These are phyloP conservation scores for Nasonovia ribisnigri DNA, from an alignment of 2,888 invertebrate genomes.

Conservation along the genomic window DNA sequence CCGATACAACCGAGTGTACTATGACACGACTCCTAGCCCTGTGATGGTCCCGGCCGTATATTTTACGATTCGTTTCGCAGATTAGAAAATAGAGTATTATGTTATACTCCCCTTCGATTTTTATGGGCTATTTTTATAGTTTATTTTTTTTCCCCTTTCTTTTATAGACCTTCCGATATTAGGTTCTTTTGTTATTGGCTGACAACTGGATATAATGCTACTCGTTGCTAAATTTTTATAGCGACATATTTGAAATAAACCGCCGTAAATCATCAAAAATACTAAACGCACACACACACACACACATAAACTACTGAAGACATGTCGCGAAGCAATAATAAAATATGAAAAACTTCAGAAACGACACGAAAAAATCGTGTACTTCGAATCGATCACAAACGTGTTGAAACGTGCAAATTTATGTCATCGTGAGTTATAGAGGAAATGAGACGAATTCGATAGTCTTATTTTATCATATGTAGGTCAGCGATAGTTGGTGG, in stretches of 20 bases:
- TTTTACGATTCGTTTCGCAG: slow-evolving; percentile 50
- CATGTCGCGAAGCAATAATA: background rate
- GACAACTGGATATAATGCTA: background rate
- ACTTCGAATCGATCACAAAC: background rate
- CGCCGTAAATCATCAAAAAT: slow-evolving; percentile 27
- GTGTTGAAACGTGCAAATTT: background rate
- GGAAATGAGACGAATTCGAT: background rate
- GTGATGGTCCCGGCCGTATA: background rate
- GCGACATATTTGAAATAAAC: slow-evolving; percentile 29
- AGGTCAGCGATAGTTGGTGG: background rate
- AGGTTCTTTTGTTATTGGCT: slow-evolving; percentile 42
- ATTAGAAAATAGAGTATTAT: slow-evolving; percentile 39
- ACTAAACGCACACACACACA: background rate
- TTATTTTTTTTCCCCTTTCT: background rate
- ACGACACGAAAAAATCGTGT: background rate
- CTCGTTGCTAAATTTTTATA: slow-evolving; percentile 22
- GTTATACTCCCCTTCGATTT: slow-evolving; percentile 28
- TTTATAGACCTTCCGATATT: slow-evolving; percentile 2
- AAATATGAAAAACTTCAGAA: background rate
- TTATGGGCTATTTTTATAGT: slow-evolving; percentile 40
- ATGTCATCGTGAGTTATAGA: background rate
- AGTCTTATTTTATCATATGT: background rate
- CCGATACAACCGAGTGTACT: background rate
- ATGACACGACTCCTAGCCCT: background rate
- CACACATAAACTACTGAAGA: background rate